Base-by-base conservation (phyloP, 2,113 vertebrate species). In the Terrapene triunguis region DNA sequence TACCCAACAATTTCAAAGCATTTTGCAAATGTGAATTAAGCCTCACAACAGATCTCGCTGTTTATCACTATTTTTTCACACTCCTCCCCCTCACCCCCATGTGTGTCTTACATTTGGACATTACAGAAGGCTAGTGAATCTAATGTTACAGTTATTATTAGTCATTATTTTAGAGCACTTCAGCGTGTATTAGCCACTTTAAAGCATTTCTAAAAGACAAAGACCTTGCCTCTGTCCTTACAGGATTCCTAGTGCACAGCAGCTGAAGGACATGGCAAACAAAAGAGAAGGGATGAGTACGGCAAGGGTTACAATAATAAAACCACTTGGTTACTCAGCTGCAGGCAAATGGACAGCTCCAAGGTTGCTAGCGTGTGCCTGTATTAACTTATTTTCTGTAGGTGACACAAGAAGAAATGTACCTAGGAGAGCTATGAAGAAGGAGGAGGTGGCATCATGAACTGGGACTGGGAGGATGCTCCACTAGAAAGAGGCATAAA, bases 61-160 rank as follows among this genome's bases (percentile, higher is more conserved):
- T 74, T 84, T 48, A 3, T 42, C 5, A 3, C 65, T 17, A n/a
- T 2, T 80, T 81, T 69, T 72, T 32, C 78, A 83, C 47, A 27
- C 10, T 0, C 69, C 10, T 0, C 69, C 16, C 12, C 65, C 35
- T 29, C 38, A 78, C 38, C 35, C 51, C 62, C 16, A 0, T 0
- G 21, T 2, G 0, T 54, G 62, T 0, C n/a, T 16, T 76, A 27
- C 74, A 47, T 47, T 76, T 76, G 74, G 42, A 6, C 19, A 44
- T 76, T 76, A 14, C 74, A 44, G 21, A 22, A 76, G 11, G 42
- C 11, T 14, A 12, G 21, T 42, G 74, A 44, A 5, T 44, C 38
- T 76, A 76, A 24, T 47, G 5, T 11, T 76, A 76, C 42, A 44
- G 22, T 76, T 25, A 76, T 22, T 72, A 29, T 62, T 38, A 38